Conservation (phyloP, 2,797 vertebrate species). For the Aphelocoma californica region DNA sequence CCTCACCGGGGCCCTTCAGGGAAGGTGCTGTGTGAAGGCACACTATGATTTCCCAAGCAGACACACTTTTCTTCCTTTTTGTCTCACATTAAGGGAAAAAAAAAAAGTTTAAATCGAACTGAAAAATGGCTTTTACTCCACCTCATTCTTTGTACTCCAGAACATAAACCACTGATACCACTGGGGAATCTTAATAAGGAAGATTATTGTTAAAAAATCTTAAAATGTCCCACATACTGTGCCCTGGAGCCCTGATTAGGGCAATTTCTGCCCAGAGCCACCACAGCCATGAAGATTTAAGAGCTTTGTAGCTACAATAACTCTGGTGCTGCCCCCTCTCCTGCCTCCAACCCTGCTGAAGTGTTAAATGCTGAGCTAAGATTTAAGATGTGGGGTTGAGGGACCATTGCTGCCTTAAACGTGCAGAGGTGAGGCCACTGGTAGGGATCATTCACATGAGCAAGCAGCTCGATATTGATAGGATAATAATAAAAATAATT, state of each 20-base stretch:
- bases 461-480: neutral
- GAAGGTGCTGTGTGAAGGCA: neutral
- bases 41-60: neutral
- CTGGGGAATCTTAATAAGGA: neutral
- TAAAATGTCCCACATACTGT: neutral
- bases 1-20: too few relatives aligned
- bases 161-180: neutral
- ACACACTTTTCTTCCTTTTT: neutral
- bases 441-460: neutral
- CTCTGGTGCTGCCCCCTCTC: neutral
- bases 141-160: neutral
- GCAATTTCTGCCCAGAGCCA: neutral
- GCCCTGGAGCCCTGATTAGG: neutral
- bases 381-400: neutral
- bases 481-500: too few relatives aligned
- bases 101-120: neutral
- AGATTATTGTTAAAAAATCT: neutral
- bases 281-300: neutral
- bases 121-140: neutral
- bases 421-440: fast-evolving
- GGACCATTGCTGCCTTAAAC: neutral
- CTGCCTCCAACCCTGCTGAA: neutral
- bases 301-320: neutral
- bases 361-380: neutral
- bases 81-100: neutral